phyloP scores from a whole-genome alignment of 2,113 vertebrate genomes.

The Phrynosoma platyrhinos region DNA sequence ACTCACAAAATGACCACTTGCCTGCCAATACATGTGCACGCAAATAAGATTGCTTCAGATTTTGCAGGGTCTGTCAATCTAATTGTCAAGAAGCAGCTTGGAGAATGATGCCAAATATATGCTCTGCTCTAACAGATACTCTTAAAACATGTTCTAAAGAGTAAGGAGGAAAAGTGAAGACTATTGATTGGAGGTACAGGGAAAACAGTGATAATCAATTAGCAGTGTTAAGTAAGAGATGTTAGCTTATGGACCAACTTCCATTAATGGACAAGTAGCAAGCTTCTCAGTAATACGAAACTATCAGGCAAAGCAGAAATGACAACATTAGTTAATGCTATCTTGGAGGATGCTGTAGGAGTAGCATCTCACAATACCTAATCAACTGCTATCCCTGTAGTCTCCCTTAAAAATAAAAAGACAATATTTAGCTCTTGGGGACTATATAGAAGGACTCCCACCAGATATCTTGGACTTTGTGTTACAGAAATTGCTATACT shows the following conservation, averaged over 20 bases:
- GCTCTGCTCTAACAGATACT: not conserved
- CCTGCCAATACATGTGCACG: not conserved
- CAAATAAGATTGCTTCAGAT: not conserved
- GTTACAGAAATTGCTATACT: conserved; percentile 1
- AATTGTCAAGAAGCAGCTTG: not conserved
- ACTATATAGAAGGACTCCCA: not conserved
- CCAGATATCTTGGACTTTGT: not conserved
- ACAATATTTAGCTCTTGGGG: not conserved
- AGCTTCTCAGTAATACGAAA: conserved; percentile 21
- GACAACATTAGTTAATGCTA: conserved; percentile 14
- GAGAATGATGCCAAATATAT: not conserved
- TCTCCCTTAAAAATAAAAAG: not conserved
- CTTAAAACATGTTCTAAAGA: not conserved
- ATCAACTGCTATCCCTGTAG: not conserved
- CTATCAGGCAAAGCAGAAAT: conserved; percentile 22
- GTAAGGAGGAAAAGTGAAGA: conserved; percentile 2
- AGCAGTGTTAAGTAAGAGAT: conserved; percentile 27
- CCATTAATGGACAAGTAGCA: conserved; percentile 23
- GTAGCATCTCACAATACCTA: not conserved
- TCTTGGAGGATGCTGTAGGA: not conserved
- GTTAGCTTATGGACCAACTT: conserved; percentile 15
- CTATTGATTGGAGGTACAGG: conserved; percentile 6
- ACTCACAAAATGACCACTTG: not conserved
- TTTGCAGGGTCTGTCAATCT: not conserved
- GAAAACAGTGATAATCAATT: conserved; percentile 14